Evolutionary conservation across 2,113 vertebrate genomes (phyloP), one percentile per base, ranked within the genome.

Genomic region (Aphyosemion australe): DNA sequence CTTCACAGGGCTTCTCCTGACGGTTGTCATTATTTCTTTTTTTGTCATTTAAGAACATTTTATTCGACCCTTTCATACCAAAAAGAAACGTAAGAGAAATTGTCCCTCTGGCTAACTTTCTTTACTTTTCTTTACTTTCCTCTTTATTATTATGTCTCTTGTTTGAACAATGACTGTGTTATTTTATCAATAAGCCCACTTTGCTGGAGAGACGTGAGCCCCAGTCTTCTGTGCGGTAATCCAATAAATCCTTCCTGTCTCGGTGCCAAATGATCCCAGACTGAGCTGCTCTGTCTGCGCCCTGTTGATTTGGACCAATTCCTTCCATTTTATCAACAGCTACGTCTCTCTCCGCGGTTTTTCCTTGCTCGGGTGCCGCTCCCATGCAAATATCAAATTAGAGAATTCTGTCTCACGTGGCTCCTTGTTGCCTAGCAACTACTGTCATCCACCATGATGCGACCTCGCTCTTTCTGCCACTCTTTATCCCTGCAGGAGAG

Each of bases 391-490:
- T 85, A 87, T 87, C 79, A 90, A 86, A 88, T 81, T 73, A 84
- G 83, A 86, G 83, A 79, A 82, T 77, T 74, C 46, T 55, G 74
- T 83, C 82, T 88, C 77, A 84, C 73, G 55, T 86, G 80, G 75
- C 68, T 65, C 80, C 82, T 79, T 87, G 91, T 93, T 93, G 87
- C 92, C 70, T 89, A 87, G 92, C 91, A 87, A 93, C 92, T 78
- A 12, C 78, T 86, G 84, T 92, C 88, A 89, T 85, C 73, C 63
- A 73, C 85, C 78, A 75, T 41, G 67, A 85, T 86, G 72, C 61
- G 55, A 69, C 65, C 61, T 77, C 55, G 19, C 65, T 65, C 64
- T 64, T 7, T 75, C 66, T 65, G 9, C 55, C 66, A 46, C 51
- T 65, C 56, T 78, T 64, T 65, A 65, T 76, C 65, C 60, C 58